Evolutionary conservation across 2,797 vertebrate genomes (phyloP).

Genomic region (Hypotaenidia philippensis): DNA sequence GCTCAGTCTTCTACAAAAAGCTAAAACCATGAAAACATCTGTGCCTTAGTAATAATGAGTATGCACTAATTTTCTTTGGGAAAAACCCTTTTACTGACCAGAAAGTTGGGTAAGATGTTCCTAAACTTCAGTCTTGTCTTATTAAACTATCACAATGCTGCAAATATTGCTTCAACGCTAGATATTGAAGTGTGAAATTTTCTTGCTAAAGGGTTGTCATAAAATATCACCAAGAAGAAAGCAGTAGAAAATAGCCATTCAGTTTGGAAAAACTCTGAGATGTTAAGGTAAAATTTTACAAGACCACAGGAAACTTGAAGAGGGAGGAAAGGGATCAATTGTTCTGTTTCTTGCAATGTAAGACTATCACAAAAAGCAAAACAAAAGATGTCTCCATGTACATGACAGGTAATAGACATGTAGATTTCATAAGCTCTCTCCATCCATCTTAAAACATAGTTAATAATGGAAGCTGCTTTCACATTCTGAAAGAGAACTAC

Average conservation of each 20-base stretch:
- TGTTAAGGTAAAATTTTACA: background rate
- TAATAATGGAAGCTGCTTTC: background rate
- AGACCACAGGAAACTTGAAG: background rate
- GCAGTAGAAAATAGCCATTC: background rate
- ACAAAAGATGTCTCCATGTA: background rate
- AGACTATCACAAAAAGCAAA: background rate
- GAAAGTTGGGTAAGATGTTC: background rate
- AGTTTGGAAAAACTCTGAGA: background rate
- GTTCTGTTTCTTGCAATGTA: background rate
- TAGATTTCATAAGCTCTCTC: background rate
- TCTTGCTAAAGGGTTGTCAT: background rate
- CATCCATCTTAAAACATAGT: background rate
- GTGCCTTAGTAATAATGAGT: background rate
- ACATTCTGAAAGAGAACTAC: background rate
- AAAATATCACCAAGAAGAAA: background rate
- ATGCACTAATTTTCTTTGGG: background rate
- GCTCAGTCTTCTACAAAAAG: background rate
- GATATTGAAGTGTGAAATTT: background rate
- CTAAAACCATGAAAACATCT: background rate
- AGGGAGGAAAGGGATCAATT: background rate
- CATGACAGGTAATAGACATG: background rate
- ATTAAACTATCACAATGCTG: background rate
- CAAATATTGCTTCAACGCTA: background rate
- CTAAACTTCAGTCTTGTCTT: background rate
- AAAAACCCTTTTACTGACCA: background rate